A percentile compares a stretch with the other conserved stretches of the same genome.
phyloP scores from a whole-genome alignment of 1,140 invertebrate genomes.

The Bombus pascuorum region DNA sequence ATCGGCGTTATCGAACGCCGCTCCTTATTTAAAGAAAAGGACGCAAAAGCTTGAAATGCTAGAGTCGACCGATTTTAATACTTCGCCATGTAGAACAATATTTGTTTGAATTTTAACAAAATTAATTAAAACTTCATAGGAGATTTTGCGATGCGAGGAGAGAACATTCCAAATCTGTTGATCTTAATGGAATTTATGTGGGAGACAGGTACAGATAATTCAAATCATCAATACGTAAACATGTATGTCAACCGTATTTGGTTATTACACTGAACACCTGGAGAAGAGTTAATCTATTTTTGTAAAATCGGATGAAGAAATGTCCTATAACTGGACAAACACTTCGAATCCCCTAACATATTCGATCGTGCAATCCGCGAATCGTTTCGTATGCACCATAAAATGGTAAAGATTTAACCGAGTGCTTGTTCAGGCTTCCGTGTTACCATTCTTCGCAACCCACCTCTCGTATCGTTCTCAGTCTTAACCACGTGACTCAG shows the following conservation, averaged over 20 bases:
- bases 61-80: constrained; percentile 43
- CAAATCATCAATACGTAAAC: too few relatives aligned
- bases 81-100: constrained; percentile 52
- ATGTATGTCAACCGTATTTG: too few relatives aligned
- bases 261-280: too few relatives aligned
- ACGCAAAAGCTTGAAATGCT: constrained; percentile 33
- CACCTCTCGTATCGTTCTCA: neutral
- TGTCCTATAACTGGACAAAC: neutral
- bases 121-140: neutral
- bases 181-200: too few relatives aligned
- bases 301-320: neutral
- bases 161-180: neutral
- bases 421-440: too few relatives aligned
- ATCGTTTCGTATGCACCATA: neutral
- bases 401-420: constrained; percentile 25
- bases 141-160: too few relatives aligned
- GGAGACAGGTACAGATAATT: too few relatives aligned
- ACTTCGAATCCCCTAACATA: neutral
- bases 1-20: constrained; percentile 47
- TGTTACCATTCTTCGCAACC: neutral
- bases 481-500: neutral
- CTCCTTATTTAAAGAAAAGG: constrained; percentile 50
- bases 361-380: neutral
- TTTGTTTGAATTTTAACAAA: neutral
- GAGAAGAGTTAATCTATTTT: too few relatives aligned